Base-by-base conservation (phyloP, 2,797 vertebrate species). In the Selene dorsalis region DNA sequence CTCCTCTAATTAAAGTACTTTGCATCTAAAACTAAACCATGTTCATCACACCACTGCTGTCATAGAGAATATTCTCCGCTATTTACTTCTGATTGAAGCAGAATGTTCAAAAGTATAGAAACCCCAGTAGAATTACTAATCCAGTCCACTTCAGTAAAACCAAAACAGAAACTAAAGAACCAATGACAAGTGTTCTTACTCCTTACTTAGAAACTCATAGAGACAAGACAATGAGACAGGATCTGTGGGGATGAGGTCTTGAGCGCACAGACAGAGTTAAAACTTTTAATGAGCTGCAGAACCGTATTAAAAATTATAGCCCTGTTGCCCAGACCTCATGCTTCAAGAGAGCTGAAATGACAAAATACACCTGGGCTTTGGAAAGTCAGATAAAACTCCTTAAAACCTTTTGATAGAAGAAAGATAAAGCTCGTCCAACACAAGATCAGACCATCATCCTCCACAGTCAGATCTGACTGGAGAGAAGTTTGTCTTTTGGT, bases 341-440 rank as follows among this genome's bases (percentile, higher is more conserved):
- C 56, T 35, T 57, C 10, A 75, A 64, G 62, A 77, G 66, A 61
- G 24, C 35, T 66, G 28, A 65, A 14, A 65, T 73, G 32, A 80
- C 73, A 73, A 62, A 83, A 79, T 55, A 75, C 67, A 83, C 80
- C 60, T 79, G 73, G 59, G 39, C 26, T 75, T 74, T 58, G 32
- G 63, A 41, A 83, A 78, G 52, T 55, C 70, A 73, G 47, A 63
- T 35, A 79, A 20, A 76, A 39, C 60, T 35, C 32, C 32, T 35
- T 5, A 35, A 35, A 6, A 35, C 4, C 32, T 35, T 35, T 35
- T 35, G 32, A 35, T 35, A 35, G 32, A 35, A 6, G 32, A 35
- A 35, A 35, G 22, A 14, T 35, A 28, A 66, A 32, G 4, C 35
- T 6, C 26, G 6, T 73, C 24, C 58, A 84, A 60, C 65, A 61